Conservation (phyloP, 2,888 invertebrate species). For the Eilema depressum region DNA sequence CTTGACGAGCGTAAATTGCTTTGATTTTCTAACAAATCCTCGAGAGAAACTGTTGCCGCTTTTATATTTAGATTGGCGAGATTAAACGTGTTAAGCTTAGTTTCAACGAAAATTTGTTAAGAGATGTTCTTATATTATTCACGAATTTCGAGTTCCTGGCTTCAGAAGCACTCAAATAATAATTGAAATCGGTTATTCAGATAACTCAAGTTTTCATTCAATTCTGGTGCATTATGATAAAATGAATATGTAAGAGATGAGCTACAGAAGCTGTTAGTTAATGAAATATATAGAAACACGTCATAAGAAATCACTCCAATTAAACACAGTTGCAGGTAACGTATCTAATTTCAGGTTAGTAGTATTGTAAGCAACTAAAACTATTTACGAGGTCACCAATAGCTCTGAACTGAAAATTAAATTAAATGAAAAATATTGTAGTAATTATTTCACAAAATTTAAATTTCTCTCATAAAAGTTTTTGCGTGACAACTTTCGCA, state of each 20-base stretch:
- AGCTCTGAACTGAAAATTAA: background rate
- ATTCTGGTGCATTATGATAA: background rate
- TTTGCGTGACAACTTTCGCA: no score
- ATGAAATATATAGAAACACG: background rate
- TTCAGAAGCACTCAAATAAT: background rate
- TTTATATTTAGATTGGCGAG: constrained; percentile 53
- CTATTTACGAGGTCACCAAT: background rate
- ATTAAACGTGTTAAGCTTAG: constrained; percentile 46
- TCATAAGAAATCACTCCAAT: background rate
- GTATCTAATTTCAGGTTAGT: background rate
- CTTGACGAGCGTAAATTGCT: constrained; percentile 73
- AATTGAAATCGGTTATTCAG: background rate
- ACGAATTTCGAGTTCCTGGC: constrained; percentile 19
- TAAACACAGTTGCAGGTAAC: background rate
- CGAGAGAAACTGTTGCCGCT: constrained; percentile 56
- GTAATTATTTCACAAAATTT: no score
- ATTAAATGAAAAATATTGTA: no score
- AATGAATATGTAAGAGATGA: background rate
- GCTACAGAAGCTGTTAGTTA: background rate
- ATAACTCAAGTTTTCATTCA: constrained; percentile 4
- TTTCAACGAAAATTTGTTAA: constrained; percentile 29
- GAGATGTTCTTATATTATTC: constrained; percentile 25
- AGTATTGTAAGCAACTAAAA: background rate
- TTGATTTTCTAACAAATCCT: constrained; percentile 70
- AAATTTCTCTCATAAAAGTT: no score